Evolutionary conservation across 2,888 invertebrate species (phyloP).

Genomic region (Ditula angustiorana): DNA sequence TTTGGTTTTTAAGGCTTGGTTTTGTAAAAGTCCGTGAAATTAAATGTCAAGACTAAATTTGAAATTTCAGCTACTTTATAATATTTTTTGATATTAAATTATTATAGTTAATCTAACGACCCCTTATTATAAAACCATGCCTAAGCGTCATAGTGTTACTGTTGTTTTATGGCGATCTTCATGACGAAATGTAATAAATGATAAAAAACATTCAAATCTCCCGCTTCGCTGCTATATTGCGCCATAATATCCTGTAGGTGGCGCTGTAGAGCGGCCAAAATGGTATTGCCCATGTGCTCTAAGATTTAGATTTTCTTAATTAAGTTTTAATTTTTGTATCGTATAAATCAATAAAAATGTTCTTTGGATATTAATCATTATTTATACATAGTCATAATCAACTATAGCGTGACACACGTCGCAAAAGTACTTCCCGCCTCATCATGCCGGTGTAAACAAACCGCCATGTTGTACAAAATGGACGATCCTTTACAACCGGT

Average conservation of each 20-base stretch:
- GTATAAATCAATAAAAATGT: conserved; percentile 66
- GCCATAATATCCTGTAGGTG: conserved; percentile 25
- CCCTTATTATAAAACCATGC: too few species aligned
- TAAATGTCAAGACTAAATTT: too few species aligned
- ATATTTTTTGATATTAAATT: too few species aligned
- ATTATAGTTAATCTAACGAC: too few species aligned
- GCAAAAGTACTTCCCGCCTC: conserved; percentile 76
- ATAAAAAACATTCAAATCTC: conserved; percentile 9
- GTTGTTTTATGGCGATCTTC: conserved; percentile 2
- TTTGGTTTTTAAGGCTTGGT: too few species aligned
- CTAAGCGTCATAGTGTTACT: not conserved
- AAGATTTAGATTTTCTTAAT: conserved; percentile 50
- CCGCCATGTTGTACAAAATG: conserved; percentile 82
- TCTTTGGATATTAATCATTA: conserved; percentile 55
- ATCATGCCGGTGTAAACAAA: conserved; percentile 86
- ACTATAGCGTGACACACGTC: conserved; percentile 44
- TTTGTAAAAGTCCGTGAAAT: too few species aligned
- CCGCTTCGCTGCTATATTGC: conserved; percentile 14
- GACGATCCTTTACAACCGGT: conserved; percentile 61
- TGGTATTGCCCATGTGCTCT: conserved; percentile 76
- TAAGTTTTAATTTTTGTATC: conserved; percentile 51
- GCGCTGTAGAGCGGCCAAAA: conserved; percentile 47
- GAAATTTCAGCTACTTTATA: too few species aligned
- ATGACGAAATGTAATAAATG: not conserved
- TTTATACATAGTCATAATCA: conserved; percentile 52